A percentile compares a stretch with the other conserved stretches of the same genome.
These are phyloP conservation scores for Anthophora plumipes DNA, from an alignment of 2,888 invertebrate species.

Conservation along the genomic window DNA sequence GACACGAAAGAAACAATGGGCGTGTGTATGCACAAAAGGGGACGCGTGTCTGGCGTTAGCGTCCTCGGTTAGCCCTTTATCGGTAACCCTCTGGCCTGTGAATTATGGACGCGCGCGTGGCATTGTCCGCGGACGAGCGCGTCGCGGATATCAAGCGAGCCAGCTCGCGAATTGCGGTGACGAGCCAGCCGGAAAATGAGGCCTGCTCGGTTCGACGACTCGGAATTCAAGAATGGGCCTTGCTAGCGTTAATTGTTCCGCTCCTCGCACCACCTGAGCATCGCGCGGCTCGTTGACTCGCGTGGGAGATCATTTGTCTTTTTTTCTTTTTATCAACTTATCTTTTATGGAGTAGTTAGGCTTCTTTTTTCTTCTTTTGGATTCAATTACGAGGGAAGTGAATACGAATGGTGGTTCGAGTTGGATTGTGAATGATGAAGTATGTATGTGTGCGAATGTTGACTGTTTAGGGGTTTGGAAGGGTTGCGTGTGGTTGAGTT, in stretches of 20 bases:
- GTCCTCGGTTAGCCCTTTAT: constrained; percentile 80
- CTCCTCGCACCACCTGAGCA: constrained; percentile 10
- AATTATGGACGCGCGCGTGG: constrained; percentile 75
- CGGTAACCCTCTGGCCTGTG: constrained; percentile 76
- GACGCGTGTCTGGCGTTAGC: constrained; percentile 74
- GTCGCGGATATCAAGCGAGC: constrained; percentile 72
- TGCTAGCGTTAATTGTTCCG: constrained; percentile 73
- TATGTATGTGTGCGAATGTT: too few species aligned
- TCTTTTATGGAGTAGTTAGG: background rate
- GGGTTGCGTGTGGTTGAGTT: too few species aligned
- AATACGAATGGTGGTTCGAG: too few species aligned
- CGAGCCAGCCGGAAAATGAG: constrained; percentile 72
- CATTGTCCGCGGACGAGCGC: constrained; percentile 71
- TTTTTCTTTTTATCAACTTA: constrained; percentile 11
- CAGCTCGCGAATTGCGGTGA: constrained; percentile 64
- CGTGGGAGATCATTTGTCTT: constrained; percentile 48
- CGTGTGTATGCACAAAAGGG: constrained; percentile 70
- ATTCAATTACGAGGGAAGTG: too few species aligned
- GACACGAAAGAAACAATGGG: constrained; percentile 79
- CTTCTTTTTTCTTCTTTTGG: background rate
- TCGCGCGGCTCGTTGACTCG: constrained; percentile 44
- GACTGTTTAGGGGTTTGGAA: too few species aligned
- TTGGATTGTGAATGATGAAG: too few species aligned
- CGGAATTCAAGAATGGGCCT: constrained; percentile 59
- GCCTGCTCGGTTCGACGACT: constrained; percentile 38